Conservation (phyloP, 2,113 vertebrate genomes). For the Progne subis region DNA sequence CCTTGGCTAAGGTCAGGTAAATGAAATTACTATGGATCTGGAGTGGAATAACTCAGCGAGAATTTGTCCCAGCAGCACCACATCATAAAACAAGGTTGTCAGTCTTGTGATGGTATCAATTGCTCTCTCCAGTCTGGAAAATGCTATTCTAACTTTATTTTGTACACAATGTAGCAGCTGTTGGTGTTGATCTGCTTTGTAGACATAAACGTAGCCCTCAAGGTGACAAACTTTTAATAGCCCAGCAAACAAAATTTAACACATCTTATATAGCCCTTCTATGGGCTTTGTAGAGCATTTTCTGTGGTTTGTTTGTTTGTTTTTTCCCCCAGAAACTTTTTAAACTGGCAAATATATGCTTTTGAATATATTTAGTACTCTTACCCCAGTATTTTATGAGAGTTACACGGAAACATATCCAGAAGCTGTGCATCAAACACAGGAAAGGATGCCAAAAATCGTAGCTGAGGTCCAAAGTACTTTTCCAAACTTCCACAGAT, state of each 20-base stretch:
- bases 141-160: background rate
- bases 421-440: background rate
- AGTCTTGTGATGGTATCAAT: background rate
- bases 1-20: slow-evolving; percentile 43
- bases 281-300: background rate
- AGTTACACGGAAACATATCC: accelerated
- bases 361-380: background rate
- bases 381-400: background rate
- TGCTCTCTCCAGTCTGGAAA: background rate
- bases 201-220: background rate
- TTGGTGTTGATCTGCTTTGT: background rate
- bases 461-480: background rate
- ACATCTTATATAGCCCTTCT: no score
- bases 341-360: background rate
- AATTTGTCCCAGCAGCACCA: background rate
- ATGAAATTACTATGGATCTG: slow-evolving; percentile 33
- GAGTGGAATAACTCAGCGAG: background rate
- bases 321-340: background rate
- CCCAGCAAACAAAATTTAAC: background rate
- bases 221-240: background rate
- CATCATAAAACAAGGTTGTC: background rate
- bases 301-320: background rate
- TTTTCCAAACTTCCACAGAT: background rate
- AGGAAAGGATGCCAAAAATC: background rate
- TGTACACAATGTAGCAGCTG: background rate